These are phyloP conservation scores for Drosophila ercepeae DNA, from an alignment of 1,140 invertebrate genomes.

Conservation along the genomic window DNA sequence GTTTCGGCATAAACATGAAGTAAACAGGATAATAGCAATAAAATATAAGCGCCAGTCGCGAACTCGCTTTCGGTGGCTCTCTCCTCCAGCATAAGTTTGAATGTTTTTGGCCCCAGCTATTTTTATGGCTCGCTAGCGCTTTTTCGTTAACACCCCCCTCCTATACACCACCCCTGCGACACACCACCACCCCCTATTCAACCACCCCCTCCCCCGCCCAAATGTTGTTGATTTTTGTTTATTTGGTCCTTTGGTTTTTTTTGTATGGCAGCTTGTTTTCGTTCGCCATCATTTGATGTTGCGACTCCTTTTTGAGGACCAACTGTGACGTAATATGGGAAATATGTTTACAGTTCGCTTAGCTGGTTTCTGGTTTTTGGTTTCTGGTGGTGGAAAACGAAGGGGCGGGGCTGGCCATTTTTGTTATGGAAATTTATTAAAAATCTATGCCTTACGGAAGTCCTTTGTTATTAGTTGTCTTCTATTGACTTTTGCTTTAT, in stretches of 20 bases:
- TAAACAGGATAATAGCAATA: slow-evolving; percentile 83
- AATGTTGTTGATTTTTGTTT: slow-evolving; percentile 62
- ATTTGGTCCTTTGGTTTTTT: slow-evolving; percentile 45
- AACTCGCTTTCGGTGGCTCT: slow-evolving; percentile 40
- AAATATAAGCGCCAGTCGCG: slow-evolving; percentile 79
- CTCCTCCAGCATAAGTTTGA: slow-evolving; percentile 73
- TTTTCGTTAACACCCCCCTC: slow-evolving; percentile 17
- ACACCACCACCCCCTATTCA: background rate
- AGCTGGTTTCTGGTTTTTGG: slow-evolving; percentile 3
- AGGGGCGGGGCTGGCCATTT: slow-evolving; percentile 1
- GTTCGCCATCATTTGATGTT: slow-evolving; percentile 45
- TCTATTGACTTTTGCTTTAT: slow-evolving; percentile 36
- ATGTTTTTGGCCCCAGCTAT: slow-evolving; percentile 72
- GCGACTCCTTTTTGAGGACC: slow-evolving; percentile 37
- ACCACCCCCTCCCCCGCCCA: background rate
- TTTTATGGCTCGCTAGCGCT: slow-evolving; percentile 73
- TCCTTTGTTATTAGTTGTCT: slow-evolving; percentile 40
- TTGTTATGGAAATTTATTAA: slow-evolving; percentile 67
- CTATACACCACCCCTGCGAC: background rate
- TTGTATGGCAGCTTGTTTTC: slow-evolving; percentile 22
- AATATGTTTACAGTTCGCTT: slow-evolving; percentile 58
- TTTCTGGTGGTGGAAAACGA: background rate
- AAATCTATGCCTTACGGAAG: slow-evolving; percentile 66
- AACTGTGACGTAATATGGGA: slow-evolving; percentile 78
- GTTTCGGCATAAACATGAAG: slow-evolving; percentile 75